A percentile compares a stretch with the other conserved stretches of the same genome.
Conservation (phyloP, 2,113 vertebrate genomes). For the Pelecanoides urinatrix region DNA sequence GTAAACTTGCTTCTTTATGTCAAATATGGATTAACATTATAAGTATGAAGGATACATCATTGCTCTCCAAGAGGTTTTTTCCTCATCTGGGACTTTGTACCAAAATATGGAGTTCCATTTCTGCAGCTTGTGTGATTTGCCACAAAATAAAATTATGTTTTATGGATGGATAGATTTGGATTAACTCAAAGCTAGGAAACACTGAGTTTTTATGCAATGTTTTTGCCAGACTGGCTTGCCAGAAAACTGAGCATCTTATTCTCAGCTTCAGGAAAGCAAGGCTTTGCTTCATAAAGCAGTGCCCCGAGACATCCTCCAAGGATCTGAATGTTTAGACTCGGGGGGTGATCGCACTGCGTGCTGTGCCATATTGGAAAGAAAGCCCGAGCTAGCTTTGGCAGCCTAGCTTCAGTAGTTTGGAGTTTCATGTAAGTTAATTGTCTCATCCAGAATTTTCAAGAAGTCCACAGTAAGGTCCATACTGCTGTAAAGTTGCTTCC, state of each 20-base stretch:
- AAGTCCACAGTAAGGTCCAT: not conserved
- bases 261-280: not conserved
- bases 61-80: not conserved
- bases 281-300: not conserved
- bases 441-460: not conserved
- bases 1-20: not conserved
- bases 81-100: not conserved
- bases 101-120: not conserved
- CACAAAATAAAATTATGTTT: not conserved
- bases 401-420: not conserved
- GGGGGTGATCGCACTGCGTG: accelerated
- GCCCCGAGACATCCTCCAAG: not conserved
- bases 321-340: not conserved
- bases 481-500: not conserved
- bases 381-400: not conserved
- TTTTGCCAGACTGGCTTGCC: not conserved
- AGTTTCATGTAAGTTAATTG: not conserved
- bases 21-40: not conserved
- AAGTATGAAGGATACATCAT: not conserved
- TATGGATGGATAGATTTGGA: not conserved
- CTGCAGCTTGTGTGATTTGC: not conserved
- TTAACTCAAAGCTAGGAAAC: not conserved
- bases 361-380: not conserved
- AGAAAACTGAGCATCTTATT: not conserved
- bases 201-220: not conserved